Evolutionary conservation across 2,797 vertebrate genomes (phyloP), one percentile per base, ranked within the genome.

Genomic region (Novumbra hubbsi): DNA sequence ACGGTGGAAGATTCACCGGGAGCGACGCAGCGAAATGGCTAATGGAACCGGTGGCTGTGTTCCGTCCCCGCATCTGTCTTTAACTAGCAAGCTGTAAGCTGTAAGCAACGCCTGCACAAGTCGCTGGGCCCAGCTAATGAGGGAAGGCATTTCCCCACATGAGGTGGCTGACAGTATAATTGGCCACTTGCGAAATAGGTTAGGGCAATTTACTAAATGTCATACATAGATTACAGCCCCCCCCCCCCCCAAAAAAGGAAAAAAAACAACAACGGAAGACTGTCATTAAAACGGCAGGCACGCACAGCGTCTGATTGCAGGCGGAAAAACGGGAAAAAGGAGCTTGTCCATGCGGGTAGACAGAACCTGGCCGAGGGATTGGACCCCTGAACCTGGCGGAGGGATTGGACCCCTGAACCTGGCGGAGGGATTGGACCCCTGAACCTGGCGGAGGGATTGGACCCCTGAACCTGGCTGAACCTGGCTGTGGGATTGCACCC

Each of bases 171-270:
- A 80, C 76, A 81, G 74, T 73, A 71, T 89, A 91, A 91, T 89
- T 88, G 86, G 84, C 80, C 81, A 85, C 81, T 89, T 84, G 78
- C 78, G 78, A 86, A 82, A 82, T 80, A 79, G 75, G 81, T 85
- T 83, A 84, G 81, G 60, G 62, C 67, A 77, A 72, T 81, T 86
- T 83, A 84, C 52, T 78, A 88, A 90, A 89, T 85, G 83, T 87
- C 85, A 88, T 63, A 73, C 77, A 81, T 75, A 84, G 74, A 88
- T 88, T 84, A 84, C 8, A 67, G 76, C 72, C 49, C 5, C 2
- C 0, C 34, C 34, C 34, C 5, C 34, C 34, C 34, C 34, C 4
- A 38, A 38, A 38, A 38, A 38, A 38, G n/a, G n/a, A n/a, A 24
- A 83, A 84, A 89, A 88, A 88, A 38, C 34, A 45, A 45, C 41